Conservation (phyloP, 2,888 invertebrate species). For the Tubulanus polymorphus region DNA sequence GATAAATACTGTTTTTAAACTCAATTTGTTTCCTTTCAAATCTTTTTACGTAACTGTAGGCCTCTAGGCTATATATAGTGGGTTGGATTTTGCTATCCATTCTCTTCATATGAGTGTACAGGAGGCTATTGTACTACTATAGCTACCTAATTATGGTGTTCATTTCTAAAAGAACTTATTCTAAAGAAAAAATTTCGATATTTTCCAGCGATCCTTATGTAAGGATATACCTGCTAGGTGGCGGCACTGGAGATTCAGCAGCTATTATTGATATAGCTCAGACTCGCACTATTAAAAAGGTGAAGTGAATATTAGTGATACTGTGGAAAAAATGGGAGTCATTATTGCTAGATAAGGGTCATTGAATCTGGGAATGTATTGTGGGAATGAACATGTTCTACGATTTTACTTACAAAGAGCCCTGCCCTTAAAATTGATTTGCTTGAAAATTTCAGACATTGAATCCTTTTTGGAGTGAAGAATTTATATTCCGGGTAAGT, state of each 20-base stretch:
- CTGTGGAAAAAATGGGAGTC: neutral
- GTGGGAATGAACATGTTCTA: neutral
- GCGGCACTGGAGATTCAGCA: slow-evolving; percentile 72
- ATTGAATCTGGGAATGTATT: neutral
- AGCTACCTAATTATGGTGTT: too few relatives aligned
- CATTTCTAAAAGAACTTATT: too few relatives aligned
- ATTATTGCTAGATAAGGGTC: neutral
- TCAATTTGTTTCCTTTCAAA: too few relatives aligned
- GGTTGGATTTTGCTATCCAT: too few relatives aligned
- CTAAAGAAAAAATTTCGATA: too few relatives aligned
- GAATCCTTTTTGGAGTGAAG: slow-evolving; percentile 97
- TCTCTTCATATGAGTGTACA: too few relatives aligned
- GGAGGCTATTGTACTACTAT: too few relatives aligned
- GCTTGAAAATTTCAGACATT: slow-evolving; percentile 69
- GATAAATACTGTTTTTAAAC: too few relatives aligned
- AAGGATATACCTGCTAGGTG: slow-evolving; percentile 70
- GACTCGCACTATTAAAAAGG: slow-evolving; percentile 96
- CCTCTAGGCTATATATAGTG: too few relatives aligned
- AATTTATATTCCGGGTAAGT: slow-evolving; percentile 85
- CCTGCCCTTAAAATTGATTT: neutral
- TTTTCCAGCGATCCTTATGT: slow-evolving; percentile 88
- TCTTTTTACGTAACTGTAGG: too few relatives aligned
- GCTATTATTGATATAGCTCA: slow-evolving; percentile 87
- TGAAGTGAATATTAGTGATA: slow-evolving; percentile 48
- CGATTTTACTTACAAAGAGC: neutral